These are phyloP conservation scores for Troides aeacus DNA, from an alignment of 2,888 invertebrate species.

Conservation along the genomic window DNA sequence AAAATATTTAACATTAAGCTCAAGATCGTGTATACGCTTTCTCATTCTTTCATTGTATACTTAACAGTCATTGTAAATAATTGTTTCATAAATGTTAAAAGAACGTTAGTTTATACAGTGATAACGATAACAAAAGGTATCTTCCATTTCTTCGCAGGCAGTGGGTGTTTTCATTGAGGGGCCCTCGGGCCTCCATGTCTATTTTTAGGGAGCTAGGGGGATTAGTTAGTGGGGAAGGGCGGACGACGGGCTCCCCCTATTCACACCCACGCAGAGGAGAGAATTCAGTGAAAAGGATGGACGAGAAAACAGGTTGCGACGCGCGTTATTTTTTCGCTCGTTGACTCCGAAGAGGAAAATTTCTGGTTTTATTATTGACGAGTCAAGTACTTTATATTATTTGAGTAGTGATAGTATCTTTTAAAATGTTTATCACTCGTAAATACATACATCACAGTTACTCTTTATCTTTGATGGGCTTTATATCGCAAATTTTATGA, in stretches of 20 bases:
- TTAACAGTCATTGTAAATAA: not conserved
- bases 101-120: slow-evolving; percentile 31
- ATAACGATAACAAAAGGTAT: slow-evolving; percentile 15
- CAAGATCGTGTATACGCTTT: no score
- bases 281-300: slow-evolving; percentile 37
- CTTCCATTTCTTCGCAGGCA: slow-evolving; percentile 28
- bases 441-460: no score
- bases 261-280: slow-evolving; percentile 38
- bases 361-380: slow-evolving; percentile 36
- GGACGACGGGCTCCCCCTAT: slow-evolving; percentile 56
- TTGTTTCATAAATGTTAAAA: not conserved
- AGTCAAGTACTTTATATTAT: not conserved
- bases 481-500: no score
- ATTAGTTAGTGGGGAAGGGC: slow-evolving; percentile 39
- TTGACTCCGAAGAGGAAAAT: slow-evolving; percentile 47
- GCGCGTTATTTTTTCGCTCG: slow-evolving; percentile 42
- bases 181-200: slow-evolving; percentile 66
- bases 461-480: no score
- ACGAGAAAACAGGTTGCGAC: slow-evolving; percentile 50
- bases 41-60: no score
- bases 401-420: no score
- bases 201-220: slow-evolving; percentile 68
- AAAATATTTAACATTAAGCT: no score
- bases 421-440: no score
- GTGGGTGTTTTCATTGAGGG: slow-evolving; percentile 63